Base-by-base conservation (phyloP, 2,888 invertebrate genomes). In the Oscheius myriophilus region DNA sequence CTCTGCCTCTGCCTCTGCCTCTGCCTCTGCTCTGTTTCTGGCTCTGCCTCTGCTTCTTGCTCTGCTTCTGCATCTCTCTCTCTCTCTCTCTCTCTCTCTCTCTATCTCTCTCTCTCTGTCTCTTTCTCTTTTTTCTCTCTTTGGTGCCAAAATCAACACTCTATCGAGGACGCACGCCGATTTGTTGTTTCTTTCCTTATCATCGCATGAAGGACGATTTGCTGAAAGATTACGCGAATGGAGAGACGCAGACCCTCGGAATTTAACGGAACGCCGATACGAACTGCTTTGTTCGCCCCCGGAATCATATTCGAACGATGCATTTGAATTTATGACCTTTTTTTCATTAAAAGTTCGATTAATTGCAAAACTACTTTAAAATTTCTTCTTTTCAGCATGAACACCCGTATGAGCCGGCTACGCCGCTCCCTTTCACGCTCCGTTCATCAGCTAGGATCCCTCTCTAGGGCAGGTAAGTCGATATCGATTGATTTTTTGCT, bases 341-440 rank as follows among this genome's bases (percentile, higher is more conserved):
- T n/a, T n/a, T n/a, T n/a, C n/a, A n/a, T n/a, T n/a, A n/a, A n/a
- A n/a, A n/a, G n/a, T n/a, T n/a, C n/a, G n/a, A n/a, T n/a, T n/a
- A n/a, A n/a, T n/a, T n/a, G n/a, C n/a, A n/a, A n/a, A n/a, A n/a
- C n/a, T n/a, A 33, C 33, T 6, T 33, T 33, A 9, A 33, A 33
- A 33, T 33, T 33, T 33, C 9, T 6, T 33, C 9, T 6, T 33
- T 33, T 33, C 9, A 33, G 33, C 18, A 78, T 78, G 78, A 78
- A 78, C 55, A 69, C 72, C 12, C 78, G 78, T 9, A 78, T 78
- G 78, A 74, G 71, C 21, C 72, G 72, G 49, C 62, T 78, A 0
- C 68, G 78, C 0, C 59, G 78, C 61, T 78, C 77, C n/a, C 70
- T 79, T 7, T 78, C 77, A n/a, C 61, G 79, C 7, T 77, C 77